These are phyloP conservation scores for Cephalopholis sonnerati DNA, from an alignment of 2,113 vertebrate genomes.

Conservation along the genomic window DNA sequence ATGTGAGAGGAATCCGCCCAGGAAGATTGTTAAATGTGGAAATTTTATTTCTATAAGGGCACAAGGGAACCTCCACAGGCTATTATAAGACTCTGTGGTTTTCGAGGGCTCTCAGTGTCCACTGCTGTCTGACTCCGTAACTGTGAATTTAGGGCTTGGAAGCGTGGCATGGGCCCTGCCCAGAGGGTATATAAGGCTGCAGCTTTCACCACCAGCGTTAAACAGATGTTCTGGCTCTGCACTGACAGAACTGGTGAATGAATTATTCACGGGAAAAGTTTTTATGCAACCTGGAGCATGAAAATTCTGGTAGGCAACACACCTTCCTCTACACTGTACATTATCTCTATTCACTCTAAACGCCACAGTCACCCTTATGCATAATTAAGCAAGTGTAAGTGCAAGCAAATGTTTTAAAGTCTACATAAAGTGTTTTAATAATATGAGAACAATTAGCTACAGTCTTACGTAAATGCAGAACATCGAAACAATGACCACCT, in stretches of 20 bases:
- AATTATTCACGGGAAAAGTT: conserved; percentile 60
- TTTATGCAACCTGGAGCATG: conserved; percentile 35
- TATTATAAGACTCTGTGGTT: conserved; percentile 78
- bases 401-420: too few relatives aligned
- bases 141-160: conserved; percentile 79
- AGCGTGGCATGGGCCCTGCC: conserved; percentile 74
- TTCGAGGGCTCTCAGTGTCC: conserved; percentile 67
- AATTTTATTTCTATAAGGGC: conserved; percentile 77
- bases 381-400: too few relatives aligned
- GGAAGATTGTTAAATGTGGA: conserved; percentile 75
- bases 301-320: conserved; percentile 7
- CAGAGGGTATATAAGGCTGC: conserved; percentile 70
- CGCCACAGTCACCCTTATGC: too few relatives aligned
- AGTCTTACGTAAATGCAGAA: too few relatives aligned
- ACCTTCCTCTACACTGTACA: background rate
- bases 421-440: too few relatives aligned
- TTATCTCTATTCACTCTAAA: conserved; percentile 9
- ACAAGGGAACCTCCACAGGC: conserved; percentile 72
- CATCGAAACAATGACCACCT: too few relatives aligned
- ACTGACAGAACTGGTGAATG: conserved; percentile 43
- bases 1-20: conserved; percentile 65
- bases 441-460: too few relatives aligned
- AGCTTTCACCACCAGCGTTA: conserved; percentile 64
- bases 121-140: conserved; percentile 69
- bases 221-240: conserved; percentile 77